A percentile compares a stretch with the other conserved stretches of the same genome.
Evolutionary conservation across 1,140 invertebrate genomes (phyloP).

Genomic region (Reticulitermes speratus): DNA sequence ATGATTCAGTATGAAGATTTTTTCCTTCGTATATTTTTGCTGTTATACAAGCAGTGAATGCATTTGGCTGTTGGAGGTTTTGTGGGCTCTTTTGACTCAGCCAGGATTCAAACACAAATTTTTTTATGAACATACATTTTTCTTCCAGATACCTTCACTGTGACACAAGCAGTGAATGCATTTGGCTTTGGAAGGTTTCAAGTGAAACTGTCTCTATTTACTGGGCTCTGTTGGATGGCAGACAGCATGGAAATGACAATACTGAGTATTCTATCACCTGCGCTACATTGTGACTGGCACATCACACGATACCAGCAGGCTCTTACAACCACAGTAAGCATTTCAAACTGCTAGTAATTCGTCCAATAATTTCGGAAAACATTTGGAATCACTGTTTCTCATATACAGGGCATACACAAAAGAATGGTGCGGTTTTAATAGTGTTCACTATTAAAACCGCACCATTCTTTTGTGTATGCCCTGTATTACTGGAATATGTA

Average conservation of each 20-base stretch:
- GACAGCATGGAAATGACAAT: constrained; percentile 99
- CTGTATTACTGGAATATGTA: background rate
- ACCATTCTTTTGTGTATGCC: too few relatives aligned
- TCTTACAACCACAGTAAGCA: constrained; percentile 67
- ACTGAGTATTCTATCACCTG: constrained; percentile 87
- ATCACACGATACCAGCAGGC: constrained; percentile 79
- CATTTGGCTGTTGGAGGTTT: too few relatives aligned
- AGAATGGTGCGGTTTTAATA: too few relatives aligned
- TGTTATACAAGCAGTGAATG: background rate
- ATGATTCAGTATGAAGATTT: background rate
- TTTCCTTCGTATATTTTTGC: background rate
- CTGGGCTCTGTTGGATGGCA: constrained; percentile 92
- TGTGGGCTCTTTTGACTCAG: too few relatives aligned
- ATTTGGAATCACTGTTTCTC: too few relatives aligned
- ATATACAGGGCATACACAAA: too few relatives aligned
- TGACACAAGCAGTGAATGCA: constrained; percentile 92
- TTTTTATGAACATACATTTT: constrained; percentile 32
- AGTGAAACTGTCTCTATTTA: constrained; percentile 83
- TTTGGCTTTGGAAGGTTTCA: constrained; percentile 96
- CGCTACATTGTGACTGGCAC: constrained; percentile 91
- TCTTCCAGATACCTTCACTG: constrained; percentile 84
- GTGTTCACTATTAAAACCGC: too few relatives aligned
- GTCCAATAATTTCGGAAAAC: too few relatives aligned
- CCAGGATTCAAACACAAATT: background rate
- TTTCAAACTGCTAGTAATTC: background rate